Conservation (phyloP, 2,888 invertebrate genomes). For the Macrophya annulata region DNA sequence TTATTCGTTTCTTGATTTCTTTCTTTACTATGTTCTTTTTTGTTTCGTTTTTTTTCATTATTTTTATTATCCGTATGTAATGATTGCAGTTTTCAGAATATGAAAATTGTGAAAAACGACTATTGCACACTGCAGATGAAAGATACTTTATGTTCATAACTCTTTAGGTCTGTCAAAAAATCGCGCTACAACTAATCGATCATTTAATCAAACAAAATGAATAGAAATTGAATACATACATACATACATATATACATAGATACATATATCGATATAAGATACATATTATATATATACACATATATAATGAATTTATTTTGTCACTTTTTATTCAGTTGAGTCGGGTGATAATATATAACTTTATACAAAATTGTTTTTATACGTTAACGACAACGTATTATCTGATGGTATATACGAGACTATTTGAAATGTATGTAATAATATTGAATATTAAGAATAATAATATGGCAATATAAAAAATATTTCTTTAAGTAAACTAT, state of each 20-base stretch:
- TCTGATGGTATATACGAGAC: background rate
- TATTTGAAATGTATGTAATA: constrained; percentile 28
- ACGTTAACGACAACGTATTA: constrained; percentile 16
- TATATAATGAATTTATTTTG: background rate
- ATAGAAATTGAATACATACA: background rate
- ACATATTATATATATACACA: background rate
- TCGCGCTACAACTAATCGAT: background rate
- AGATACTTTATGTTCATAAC: background rate
- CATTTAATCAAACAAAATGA: background rate
- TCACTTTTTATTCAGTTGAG: constrained; percentile 8
- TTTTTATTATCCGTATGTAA: background rate
- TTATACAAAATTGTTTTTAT: background rate
- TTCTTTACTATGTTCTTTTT: too few relatives aligned
- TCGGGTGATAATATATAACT: background rate
- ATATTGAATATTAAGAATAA: background rate
- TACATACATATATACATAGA: background rate
- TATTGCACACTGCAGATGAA: background rate
- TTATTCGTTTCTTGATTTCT: background rate
- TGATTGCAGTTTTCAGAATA: background rate
- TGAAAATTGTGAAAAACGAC: background rate
- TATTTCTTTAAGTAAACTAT: constrained; percentile 44
- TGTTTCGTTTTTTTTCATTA: too few relatives aligned
- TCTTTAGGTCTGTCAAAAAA: background rate
- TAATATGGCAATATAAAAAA: constrained; percentile 40
- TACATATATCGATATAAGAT: background rate